Evolutionary conservation across 1,140 invertebrate genomes (phyloP), one percentile per base, ranked within the genome.

Genomic region (Catajapyx aquilonaris): DNA sequence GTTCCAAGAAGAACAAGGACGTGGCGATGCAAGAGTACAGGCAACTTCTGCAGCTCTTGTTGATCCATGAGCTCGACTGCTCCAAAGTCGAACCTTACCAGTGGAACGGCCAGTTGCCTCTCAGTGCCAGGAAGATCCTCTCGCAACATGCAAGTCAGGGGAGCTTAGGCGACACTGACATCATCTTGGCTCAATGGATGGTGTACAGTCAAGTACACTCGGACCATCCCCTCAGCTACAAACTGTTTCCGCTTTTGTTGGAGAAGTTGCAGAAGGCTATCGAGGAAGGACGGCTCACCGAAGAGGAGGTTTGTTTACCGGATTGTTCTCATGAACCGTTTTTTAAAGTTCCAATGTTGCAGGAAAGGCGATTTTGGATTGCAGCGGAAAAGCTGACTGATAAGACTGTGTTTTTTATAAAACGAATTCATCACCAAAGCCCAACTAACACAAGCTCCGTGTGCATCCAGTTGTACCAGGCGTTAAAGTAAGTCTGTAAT

Each of bases 91-190:
- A 75, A 10, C 71, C 73, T 10, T 76, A 74, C 48, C 73, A 76
- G 60, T 94, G 87, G 86, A 68, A 66, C 40, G 85, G 86, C 15
- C 73, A 74, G 45, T 81, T 90, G 53, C 74, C 76, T 23, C 66
- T 71, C 17, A 69, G 77, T 19, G 86, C 81, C 0, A 71, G 81
- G 49, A 73, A 75, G 1, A 71, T 95, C 20, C 62, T 94, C 1
- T 76, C 83, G 22, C 90, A 95, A 53, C 87, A 95, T 58, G 71
- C 75, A 20, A 81, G 85, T 9, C 88, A 95, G 55, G 84, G 87
- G 41, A 86, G 88, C 16, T 57, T 96, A 4, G 65, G 68, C 1
- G 59, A 56, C 2, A 63, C 62, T 5, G 73, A 77, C 48, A 67
- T 75, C 38, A 54, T 59, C 2, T 53, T 85, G 0, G 68, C 76